A percentile compares a stretch with the other conserved stretches of the same genome.
These are phyloP conservation scores for Lacerta agilis DNA, from an alignment of 2,797 vertebrate species.

Conservation along the genomic window DNA sequence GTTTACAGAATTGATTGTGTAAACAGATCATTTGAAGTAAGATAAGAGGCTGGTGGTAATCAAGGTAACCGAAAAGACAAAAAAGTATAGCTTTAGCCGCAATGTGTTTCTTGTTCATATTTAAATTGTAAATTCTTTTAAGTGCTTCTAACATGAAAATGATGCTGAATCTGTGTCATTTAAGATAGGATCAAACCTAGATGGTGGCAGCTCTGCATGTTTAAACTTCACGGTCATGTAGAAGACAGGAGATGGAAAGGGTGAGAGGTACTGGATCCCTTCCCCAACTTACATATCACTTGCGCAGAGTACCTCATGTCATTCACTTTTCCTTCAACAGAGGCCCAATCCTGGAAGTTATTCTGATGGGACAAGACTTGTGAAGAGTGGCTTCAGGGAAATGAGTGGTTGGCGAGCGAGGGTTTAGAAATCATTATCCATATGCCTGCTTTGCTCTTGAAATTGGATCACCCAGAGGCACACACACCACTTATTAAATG, in stretches of 20 bases:
- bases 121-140: neutral
- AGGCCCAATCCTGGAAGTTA: neutral
- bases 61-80: constrained; percentile 25
- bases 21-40: constrained; percentile 7
- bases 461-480: neutral
- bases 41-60: constrained; percentile 1
- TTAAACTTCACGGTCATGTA: neutral
- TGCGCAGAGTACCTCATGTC: neutral
- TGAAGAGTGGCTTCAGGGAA: neutral
- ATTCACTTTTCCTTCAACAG: neutral
- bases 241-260: neutral
- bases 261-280: neutral
- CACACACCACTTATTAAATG: neutral
- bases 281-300: neutral
- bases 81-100: constrained; percentile 32
- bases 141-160: neutral
- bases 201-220: neutral
- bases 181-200: neutral
- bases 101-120: neutral
- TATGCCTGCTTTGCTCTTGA: neutral
- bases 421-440: neutral
- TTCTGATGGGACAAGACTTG: neutral
- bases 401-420: neutral
- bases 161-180: neutral
- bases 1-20: constrained; percentile 14